Base-by-base conservation (phyloP, 2,888 invertebrate species). In the Bruchidius siliquastri region DNA sequence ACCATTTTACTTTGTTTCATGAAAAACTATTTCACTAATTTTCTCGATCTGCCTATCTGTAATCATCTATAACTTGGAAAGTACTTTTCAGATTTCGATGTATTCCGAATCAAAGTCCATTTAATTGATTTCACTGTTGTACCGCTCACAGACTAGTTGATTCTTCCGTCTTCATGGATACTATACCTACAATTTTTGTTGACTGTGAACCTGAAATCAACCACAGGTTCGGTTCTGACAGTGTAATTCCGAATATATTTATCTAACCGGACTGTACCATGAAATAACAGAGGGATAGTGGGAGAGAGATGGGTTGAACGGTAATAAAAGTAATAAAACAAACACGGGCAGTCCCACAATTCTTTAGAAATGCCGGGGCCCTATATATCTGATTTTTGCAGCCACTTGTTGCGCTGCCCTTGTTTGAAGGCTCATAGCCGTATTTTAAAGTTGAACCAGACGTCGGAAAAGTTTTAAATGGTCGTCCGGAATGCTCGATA, bases 321-420 rank as follows among this genome's bases (percentile, higher is more conserved):
- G 49, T 84, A 85, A 85, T 85, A 85, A 85, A 85, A 84, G 84
- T 84, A 85, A 85, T 84, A 84, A 84, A 84, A 84, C 84, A 85
- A 84, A 84, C 84, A 84, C 83, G 83, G 80, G 81, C 18, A 49
- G 81, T 83, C 82, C 82, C 81, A 83, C 84, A 76, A 84, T 84
- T 84, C 83, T 83, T 84, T 83, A 83, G 82, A 83, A 83, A 83
- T 84, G 83, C 83, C 79, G 81, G 49, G 13, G 49, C 49, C 79
- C 82, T 83, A 77, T 77, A 84, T 85, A 84, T 84, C 84, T 83
- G 84, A 85, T 85, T 84, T 85, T 84, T 84, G 85, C 85, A 81
- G 84, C 83, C 84, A 84, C 84, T 85, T 85, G 85, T 85, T 84
- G 84, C 85, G 79, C 81, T 80, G 22, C 69, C n/a, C 69, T 69